phyloP scores from a whole-genome alignment of 2,888 invertebrate genomes.

The Escarpia spicata region DNA sequence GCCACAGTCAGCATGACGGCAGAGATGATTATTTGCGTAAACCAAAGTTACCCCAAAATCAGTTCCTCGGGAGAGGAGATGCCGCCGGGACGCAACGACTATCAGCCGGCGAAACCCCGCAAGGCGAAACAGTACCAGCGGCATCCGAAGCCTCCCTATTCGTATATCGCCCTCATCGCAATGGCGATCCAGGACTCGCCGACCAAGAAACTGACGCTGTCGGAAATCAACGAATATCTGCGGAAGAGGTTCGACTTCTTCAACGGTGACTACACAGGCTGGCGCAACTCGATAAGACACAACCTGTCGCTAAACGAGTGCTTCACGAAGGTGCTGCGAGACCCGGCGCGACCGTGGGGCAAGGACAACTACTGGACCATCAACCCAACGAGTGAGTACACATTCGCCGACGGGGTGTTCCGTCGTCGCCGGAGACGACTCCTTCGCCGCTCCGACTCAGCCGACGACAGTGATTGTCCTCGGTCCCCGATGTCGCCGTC shows the following conservation, averaged over 20 bases:
- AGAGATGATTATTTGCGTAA: neutral
- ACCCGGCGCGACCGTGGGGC: slow-evolving; percentile 36
- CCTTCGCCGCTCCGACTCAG: slow-evolving; percentile 13
- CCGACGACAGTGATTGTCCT: neutral
- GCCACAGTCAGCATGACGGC: neutral
- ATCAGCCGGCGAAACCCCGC: slow-evolving; percentile 3
- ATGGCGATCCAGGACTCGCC: slow-evolving; percentile 43
- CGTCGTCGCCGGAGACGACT: slow-evolving; percentile 37
- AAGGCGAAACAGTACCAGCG: slow-evolving; percentile 35
- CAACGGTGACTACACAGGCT: slow-evolving; percentile 40
- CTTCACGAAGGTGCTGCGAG: slow-evolving; percentile 38
- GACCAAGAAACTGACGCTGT: slow-evolving; percentile 35
- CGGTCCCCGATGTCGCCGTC: neutral
- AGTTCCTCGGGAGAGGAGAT: neutral
- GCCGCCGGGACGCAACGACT: neutral
- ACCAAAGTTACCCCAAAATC: neutral
- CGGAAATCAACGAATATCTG: slow-evolving; percentile 43
- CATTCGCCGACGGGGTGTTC: slow-evolving; percentile 42
- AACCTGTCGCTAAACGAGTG: slow-evolving; percentile 43
- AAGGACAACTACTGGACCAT: slow-evolving; percentile 44
- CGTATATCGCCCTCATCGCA: slow-evolving; percentile 42
- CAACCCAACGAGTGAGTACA: slow-evolving; percentile 43
- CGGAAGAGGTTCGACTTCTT: slow-evolving; percentile 41
- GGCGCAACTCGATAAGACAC: slow-evolving; percentile 42
- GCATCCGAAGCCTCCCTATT: slow-evolving; percentile 39